A percentile compares a stretch with the other conserved stretches of the same genome.
Conservation (phyloP, 2,888 invertebrate species). For the Aspidiotus rigidus region DNA sequence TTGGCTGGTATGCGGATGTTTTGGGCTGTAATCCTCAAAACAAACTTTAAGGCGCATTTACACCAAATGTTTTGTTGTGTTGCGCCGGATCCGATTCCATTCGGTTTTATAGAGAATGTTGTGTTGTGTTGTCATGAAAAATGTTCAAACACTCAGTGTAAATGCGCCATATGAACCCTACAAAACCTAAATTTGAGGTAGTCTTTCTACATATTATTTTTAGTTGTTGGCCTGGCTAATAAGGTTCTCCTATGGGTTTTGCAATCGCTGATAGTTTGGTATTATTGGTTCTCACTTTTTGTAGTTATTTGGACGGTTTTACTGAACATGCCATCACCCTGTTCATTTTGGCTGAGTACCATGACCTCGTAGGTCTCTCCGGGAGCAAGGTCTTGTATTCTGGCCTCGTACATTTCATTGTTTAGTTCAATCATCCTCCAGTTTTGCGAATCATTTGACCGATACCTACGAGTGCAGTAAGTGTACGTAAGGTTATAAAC, state of each 20-base stretch:
- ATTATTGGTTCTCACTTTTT: conserved; percentile 43
- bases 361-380: conserved; percentile 80
- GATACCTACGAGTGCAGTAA: conserved; percentile 48
- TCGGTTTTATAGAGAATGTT: no score
- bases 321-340: conserved; percentile 84
- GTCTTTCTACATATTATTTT: neutral
- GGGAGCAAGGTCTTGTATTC: conserved; percentile 64
- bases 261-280: neutral
- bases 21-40: no score
- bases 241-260: neutral
- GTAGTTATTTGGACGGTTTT: conserved; percentile 68
- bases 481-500: neutral
- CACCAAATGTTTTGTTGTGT: no score
- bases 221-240: neutral
- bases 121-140: no score
- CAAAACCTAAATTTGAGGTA: neutral
- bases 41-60: no score
- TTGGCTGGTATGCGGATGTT: no score
- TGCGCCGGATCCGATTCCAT: no score
- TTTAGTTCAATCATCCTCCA: conserved; percentile 75
- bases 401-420: conserved; percentile 59
- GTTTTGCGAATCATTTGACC: conserved; percentile 61
- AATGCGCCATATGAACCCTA: no score
- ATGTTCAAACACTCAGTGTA: no score
- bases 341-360: conserved; percentile 75